Base-by-base conservation (phyloP, 2,888 invertebrate species). In the Tenthredo amoena region DNA sequence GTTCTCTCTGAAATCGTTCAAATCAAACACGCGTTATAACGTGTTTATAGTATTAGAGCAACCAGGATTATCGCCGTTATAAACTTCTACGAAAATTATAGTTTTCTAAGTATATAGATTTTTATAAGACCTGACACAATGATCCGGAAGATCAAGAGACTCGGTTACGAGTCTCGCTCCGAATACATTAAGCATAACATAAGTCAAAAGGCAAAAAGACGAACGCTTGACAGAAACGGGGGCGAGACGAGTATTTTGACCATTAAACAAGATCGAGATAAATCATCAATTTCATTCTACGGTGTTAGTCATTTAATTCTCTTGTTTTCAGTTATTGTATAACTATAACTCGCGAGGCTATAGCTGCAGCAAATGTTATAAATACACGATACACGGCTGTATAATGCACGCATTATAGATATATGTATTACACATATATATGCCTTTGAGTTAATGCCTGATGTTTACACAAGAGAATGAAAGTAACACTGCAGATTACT, bases 401-500 rank as follows among this genome's bases (percentile, higher is more conserved):
- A 43, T 74, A 62, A 31, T 62, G 7, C 72, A 40, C 72, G 37
- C n/a, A 72, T 72, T n/a, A 47, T 40, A 72, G 26, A 26, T 26
- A 26, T 26, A 26, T 26, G 26, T 26, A n/a, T n/a, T 9, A 0
- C 6, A 26, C 40, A 18, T 18, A 43, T 50, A 47, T 34, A 62
- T n/a, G 43, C 40, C 81, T 40, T 81, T 62, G 40, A 62, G 58
- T 62, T 31, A 62, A 77, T 77, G 55, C 43, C 43, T 68, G 18
- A 83, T 83, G 83, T 71, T 83, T 83, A 83, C 47, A 68, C 26
- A 68, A 47, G 43, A 68, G 65, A 68, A 68, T 83, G 15, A 21
- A 68, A 83, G 65, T 68, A 83, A 83, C 68, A 83, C 68, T 83
- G 68, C 47, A 68, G 65, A 65, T 83, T 47, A 83, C 71, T 68